Conservation (phyloP, 2,113 vertebrate genomes). For the Mormoops blainvillei region DNA sequence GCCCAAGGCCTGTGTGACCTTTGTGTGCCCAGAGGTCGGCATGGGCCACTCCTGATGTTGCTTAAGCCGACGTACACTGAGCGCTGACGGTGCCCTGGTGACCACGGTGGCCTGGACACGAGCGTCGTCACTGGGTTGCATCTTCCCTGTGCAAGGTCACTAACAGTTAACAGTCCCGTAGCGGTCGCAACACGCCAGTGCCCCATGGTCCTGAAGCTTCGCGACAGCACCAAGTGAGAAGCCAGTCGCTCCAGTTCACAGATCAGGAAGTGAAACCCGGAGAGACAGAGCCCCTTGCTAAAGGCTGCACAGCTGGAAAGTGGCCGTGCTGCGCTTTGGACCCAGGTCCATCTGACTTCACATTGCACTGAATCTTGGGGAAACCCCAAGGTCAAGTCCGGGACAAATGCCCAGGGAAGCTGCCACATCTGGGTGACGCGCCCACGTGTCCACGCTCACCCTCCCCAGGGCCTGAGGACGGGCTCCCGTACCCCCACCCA, state of each 20-base stretch:
- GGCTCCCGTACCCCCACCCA: fast-evolving
- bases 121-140: background rate
- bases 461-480: fast-evolving
- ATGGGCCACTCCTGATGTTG: fast-evolving
- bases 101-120: fast-evolving
- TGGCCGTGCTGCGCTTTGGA: fast-evolving
- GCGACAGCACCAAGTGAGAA: fast-evolving
- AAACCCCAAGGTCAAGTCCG: background rate
- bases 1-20: background rate
- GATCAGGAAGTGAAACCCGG: background rate
- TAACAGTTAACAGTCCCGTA: fast-evolving
- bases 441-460: background rate
- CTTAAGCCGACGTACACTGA: fast-evolving
- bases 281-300: background rate
- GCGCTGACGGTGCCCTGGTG: fast-evolving
- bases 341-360: background rate
- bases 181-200: fast-evolving
- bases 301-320: background rate
- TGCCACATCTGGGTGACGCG: fast-evolving
- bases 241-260: too few relatives aligned
- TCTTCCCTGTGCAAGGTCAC: fast-evolving
- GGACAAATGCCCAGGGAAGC: background rate
- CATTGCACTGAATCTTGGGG: background rate
- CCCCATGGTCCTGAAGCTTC: background rate
- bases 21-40: background rate